Evolutionary conservation across 2,113 vertebrate species (phyloP).

Genomic region (Ariopsis seemanni): DNA sequence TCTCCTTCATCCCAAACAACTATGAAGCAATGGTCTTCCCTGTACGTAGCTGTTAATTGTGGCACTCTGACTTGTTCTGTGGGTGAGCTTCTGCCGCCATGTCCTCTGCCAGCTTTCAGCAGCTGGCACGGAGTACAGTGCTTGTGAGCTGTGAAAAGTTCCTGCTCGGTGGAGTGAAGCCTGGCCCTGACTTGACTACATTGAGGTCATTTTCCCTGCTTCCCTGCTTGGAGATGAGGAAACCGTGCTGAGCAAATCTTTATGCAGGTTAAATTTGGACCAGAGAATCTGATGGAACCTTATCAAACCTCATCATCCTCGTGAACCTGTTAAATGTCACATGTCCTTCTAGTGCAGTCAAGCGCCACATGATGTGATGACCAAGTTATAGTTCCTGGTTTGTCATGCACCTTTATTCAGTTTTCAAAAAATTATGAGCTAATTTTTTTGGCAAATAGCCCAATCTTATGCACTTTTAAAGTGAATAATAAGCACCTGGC

Average conservation of each 20-base stretch:
- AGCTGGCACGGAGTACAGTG: conserved; percentile 67
- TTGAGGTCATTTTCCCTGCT: conserved; percentile 42
- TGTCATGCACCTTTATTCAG: neutral
- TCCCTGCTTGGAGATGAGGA: conserved; percentile 20
- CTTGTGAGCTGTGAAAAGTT: conserved; percentile 60
- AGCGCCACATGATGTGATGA: neutral
- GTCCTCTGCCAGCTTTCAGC: conserved; percentile 57
- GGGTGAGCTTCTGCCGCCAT: conserved; percentile 48
- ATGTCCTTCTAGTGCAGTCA: neutral
- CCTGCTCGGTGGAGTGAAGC: conserved; percentile 58
- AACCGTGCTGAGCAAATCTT: conserved; percentile 34
- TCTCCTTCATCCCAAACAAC: neutral
- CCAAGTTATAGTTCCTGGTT: neutral
- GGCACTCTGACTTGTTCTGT: conserved; percentile 18
- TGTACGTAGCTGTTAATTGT: conserved; percentile 18
- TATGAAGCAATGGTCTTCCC: neutral
- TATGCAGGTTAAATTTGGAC: conserved; percentile 21
- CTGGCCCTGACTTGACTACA: conserved; percentile 58
- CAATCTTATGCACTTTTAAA: conserved; percentile 54
- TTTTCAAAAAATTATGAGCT: conserved; percentile 3
- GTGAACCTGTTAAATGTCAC: neutral
- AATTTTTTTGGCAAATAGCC: conserved; percentile 25
- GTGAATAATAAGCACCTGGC: conserved; percentile 51
- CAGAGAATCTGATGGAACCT: neutral
- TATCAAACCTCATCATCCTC: neutral